Evolutionary conservation across 2,113 vertebrate genomes (phyloP), one percentile per base, ranked within the genome.

Genomic region (Aphyosemion australe): DNA sequence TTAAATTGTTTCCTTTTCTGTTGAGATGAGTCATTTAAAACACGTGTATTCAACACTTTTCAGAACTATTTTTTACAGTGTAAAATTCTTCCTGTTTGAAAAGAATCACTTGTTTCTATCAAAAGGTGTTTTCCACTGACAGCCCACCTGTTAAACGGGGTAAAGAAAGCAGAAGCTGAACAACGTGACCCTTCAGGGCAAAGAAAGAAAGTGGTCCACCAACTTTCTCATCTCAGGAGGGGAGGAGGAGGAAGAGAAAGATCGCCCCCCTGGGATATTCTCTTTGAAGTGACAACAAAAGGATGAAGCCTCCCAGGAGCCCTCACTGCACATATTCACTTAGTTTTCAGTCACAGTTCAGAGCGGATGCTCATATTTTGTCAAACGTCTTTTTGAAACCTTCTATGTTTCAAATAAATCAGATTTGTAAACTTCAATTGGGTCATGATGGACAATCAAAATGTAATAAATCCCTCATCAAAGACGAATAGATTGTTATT

Each of bases 231-330:
- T 87, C 65, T 72, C 42, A 61, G 48, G 55, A 58, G 67, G 61
- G 48, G 60, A 67, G 21, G 31, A 76, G 32, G 31, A 59, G n/a
- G 51, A 45, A 57, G 47, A 53, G 52, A 48, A 18, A 65, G 51
- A 56, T 42, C 15, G 26, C 62, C 70, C 63, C 83, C 62, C 45
- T 46, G 64, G 57, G 72, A 80, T 69, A 65, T 32, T 26, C 34
- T 82, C 67, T 82, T 82, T 86, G 82, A 86, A 82, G 78, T 80
- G 72, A 14, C 62, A 82, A 80, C 61, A 80, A 49, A 82, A 76
- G 62, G 32, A 74, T 56, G 56, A 62, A 59, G 71, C 59, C 71
- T 74, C 58, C 13, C 0, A 50, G 74, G 75, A 87, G 18, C 56
- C 66, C 26, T 43, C 20, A 1, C 48, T 21, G 32, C 61, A 12